Base-by-base conservation (phyloP, 2,888 invertebrate genomes). In the Spialia ferax region DNA sequence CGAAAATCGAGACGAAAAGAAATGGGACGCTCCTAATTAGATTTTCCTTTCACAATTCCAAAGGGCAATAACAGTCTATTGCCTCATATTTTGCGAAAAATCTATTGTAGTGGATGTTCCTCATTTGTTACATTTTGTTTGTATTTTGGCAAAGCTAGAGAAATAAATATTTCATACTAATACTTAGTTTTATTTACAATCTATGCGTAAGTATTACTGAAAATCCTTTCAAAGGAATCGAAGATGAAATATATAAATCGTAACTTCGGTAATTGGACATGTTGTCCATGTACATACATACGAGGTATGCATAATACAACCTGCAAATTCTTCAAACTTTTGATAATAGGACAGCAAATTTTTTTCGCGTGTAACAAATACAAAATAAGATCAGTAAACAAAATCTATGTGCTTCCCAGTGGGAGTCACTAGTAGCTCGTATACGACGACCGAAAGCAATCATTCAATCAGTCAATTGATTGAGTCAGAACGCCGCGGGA, bases 381-480 rank as follows among this genome's bases (percentile, higher is more conserved):
- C 13, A 4, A 15, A 8, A 4, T 1, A 15, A 15, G 15, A 42
- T 42, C 38, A 42, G 8, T 15, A 42, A 15, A 42, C 38, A 42
- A 42, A 42, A 42, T 42, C 38, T 15, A 42, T 15, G 38, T 42
- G 15, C n/a, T 42, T 15, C 38, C n/a, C 15, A 15, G 15, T 0
- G n/a, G 11, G 11, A 5, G 2, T 50, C n/a, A n/a, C n/a, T n/a
- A n/a, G n/a, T 35, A 54, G 64, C 69, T 71, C 73, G 71, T 72
- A 83, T 84, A 84, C 85, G 85, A 84, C 84, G 79, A 82, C 82
- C 76, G 79, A 72, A 73, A 74, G 84, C 82, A 91, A 81, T 79
- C 80, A 80, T 80, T 75, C 79, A 82, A 82, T 83, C 79, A 80
- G 71, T 68, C 79, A 91, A 89, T 88, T 89, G 85, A 86, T 88